A percentile compares a stretch with the other conserved stretches of the same genome.
Evolutionary conservation across 2,797 vertebrate genomes (phyloP).

Genomic region (Silurus lanzhouensis): DNA sequence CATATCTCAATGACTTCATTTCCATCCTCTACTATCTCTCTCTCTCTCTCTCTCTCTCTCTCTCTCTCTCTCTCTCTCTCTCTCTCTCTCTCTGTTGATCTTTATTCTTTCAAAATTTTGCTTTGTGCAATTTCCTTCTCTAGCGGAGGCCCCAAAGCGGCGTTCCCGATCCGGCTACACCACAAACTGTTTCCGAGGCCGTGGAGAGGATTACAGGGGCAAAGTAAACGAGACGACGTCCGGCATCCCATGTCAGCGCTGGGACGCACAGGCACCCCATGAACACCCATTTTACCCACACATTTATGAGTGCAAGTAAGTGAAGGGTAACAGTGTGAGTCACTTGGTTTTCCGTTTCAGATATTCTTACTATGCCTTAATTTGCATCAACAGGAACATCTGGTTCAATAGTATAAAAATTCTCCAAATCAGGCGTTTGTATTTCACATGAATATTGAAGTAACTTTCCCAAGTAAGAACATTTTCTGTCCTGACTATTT

Average conservation of each 20-base stretch:
- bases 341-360: not conserved
- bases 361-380: not conserved
- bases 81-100: not conserved
- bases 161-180: slow-evolving; percentile 68
- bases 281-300: slow-evolving; percentile 85
- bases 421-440: not conserved
- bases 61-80: not conserved
- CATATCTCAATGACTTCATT: not conserved
- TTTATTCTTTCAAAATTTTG: too few species aligned
- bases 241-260: slow-evolving; percentile 89
- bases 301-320: slow-evolving; percentile 94
- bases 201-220: slow-evolving; percentile 90
- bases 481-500: not conserved
- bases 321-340: not conserved
- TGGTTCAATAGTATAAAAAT: not conserved
- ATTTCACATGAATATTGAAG: not conserved
- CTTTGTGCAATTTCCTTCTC: not conserved
- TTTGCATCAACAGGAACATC: not conserved
- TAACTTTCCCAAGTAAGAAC: not conserved
- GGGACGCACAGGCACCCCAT: slow-evolving; percentile 87
- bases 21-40: not conserved
- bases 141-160: slow-evolving; percentile 76
- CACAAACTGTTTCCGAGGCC: slow-evolving; percentile 84
- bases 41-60: not conserved
- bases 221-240: slow-evolving; percentile 84